These are phyloP conservation scores for Erynnis tages DNA, from an alignment of 2,888 invertebrate genomes.

Conservation along the genomic window DNA sequence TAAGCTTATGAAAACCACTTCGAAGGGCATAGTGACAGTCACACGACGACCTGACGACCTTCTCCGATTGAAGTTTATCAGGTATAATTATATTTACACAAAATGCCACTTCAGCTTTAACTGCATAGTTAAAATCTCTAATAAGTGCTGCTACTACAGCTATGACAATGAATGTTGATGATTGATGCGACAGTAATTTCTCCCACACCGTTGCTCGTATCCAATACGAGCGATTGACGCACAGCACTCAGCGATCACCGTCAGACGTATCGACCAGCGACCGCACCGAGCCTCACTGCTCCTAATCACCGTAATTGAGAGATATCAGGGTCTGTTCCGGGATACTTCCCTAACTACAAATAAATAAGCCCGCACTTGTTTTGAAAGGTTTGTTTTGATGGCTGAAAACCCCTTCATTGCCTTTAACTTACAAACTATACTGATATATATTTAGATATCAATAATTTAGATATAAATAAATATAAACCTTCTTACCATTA, in stretches of 20 bases:
- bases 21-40: too few relatives aligned
- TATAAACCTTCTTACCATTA: conserved; percentile 64
- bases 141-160: conserved; percentile 54
- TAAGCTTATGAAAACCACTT: too few relatives aligned
- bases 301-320: conserved; percentile 64
- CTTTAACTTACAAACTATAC: too few relatives aligned
- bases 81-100: too few relatives aligned
- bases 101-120: too few relatives aligned
- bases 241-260: conserved; percentile 55
- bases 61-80: too few relatives aligned
- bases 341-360: conserved; percentile 46
- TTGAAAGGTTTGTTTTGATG: too few relatives aligned
- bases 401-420: too few relatives aligned
- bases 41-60: too few relatives aligned
- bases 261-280: conserved; percentile 36
- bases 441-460: too few relatives aligned
- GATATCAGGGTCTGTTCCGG: conserved; percentile 51
- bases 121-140: too few relatives aligned
- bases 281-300: conserved; percentile 45
- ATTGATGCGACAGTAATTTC: conserved; percentile 75
- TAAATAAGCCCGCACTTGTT: conserved; percentile 40
- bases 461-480: too few relatives aligned
- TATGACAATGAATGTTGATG: conserved; percentile 68
- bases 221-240: conserved; percentile 62
- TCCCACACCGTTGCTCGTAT: conserved; percentile 74